Percentiles rank a stretch among this genome's conserved stretches.
These are phyloP conservation scores for Thera obeliscata DNA, from an alignment of 2,888 invertebrate species.

Conservation along the genomic window DNA sequence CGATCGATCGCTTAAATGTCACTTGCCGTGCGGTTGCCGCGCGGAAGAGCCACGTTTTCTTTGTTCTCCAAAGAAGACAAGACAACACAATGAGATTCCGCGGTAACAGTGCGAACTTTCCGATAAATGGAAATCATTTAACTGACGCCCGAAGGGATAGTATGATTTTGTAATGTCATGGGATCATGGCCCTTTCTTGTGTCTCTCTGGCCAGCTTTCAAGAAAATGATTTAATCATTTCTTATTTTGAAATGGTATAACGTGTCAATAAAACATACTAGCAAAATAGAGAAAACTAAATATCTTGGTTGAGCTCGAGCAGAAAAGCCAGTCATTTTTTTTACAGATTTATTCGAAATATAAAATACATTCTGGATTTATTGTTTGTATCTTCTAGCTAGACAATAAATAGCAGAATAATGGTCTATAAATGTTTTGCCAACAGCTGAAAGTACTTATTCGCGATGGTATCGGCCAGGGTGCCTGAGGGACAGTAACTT, in stretches of 20 bases:
- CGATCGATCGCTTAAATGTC: conserved; percentile 79
- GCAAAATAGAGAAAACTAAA: background rate
- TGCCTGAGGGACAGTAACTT: conserved; percentile 50
- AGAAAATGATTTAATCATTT: conserved; percentile 13
- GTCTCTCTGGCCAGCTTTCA: conserved; percentile 12
- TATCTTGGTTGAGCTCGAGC: background rate
- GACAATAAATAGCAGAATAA: conserved; percentile 61
- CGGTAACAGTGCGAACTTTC: conserved; percentile 60
- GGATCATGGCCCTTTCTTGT: conserved; percentile 23
- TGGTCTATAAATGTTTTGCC: conserved; percentile 65
- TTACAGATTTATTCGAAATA: conserved; percentile 3
- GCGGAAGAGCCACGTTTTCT: conserved; percentile 71
- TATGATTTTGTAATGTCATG: conserved; percentile 49
- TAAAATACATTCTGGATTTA: conserved; percentile 46
- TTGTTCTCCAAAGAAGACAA: conserved; percentile 68
- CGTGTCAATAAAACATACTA: background rate
- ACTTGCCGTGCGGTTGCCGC: conserved; percentile 71
- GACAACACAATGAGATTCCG: conserved; percentile 71
- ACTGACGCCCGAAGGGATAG: conserved; percentile 47
- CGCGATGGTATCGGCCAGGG: conserved; percentile 59
- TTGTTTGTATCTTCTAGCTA: conserved; percentile 46
- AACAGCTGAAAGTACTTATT: conserved; percentile 56
- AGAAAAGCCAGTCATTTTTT: conserved; percentile 3
- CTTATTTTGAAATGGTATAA: background rate
- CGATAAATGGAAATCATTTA: conserved; percentile 59